phyloP scores from a whole-genome alignment of 1,140 invertebrate genomes.

The Drosophila insularis region DNA sequence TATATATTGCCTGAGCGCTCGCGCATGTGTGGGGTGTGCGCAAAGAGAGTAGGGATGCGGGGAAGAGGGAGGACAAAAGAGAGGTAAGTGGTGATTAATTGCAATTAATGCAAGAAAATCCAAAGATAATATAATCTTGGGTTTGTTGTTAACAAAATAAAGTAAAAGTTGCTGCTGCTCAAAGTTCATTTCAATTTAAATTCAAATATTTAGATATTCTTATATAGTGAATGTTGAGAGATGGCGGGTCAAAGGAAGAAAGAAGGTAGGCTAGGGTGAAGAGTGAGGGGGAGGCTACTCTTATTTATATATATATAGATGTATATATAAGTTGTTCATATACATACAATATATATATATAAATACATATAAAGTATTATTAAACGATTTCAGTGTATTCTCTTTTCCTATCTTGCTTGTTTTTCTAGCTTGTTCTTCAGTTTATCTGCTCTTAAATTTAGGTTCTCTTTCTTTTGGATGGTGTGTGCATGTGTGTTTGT shows the following conservation, averaged over 20 bases:
- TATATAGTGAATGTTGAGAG: neutral
- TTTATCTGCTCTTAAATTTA: conserved; percentile 7
- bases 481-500: conserved; percentile 1
- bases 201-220: neutral
- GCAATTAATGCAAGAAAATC: conserved; percentile 36
- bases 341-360: conserved; percentile 3
- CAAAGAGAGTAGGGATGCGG: conserved; percentile 1
- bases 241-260: neutral
- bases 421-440: neutral
- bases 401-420: conserved; percentile 3
- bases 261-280: neutral
- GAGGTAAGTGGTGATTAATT: no score
- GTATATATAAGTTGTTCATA: conserved; percentile 8
- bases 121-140: neutral
- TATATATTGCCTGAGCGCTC: conserved; percentile 39
- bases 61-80: neutral
- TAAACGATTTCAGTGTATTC: conserved; percentile 5
- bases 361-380: conserved; percentile 14
- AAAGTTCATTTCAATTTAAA: neutral
- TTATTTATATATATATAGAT: conserved; percentile 13
- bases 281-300: neutral
- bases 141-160: neutral
- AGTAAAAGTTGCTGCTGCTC: neutral
- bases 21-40: conserved; percentile 15
- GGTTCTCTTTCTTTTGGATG: conserved; percentile 2